A percentile compares a stretch with the other conserved stretches of the same genome.
Conservation (phyloP, 2,888 invertebrate species). For the Drosophila meridiana region DNA sequence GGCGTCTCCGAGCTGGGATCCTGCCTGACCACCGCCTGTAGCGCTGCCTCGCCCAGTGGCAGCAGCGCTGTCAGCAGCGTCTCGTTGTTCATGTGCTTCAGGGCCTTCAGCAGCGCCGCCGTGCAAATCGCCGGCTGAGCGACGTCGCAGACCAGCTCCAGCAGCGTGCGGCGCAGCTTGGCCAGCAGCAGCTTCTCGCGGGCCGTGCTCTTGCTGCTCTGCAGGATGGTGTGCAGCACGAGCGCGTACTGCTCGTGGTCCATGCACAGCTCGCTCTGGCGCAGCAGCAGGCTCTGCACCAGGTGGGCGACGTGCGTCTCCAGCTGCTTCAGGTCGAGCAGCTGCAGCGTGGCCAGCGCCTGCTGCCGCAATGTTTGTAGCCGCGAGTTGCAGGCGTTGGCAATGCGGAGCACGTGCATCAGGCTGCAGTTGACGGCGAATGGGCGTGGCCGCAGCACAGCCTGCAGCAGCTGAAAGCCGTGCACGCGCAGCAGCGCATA, state of each 20-base stretch:
- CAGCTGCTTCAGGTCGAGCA: slow-evolving; percentile 41
- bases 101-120: slow-evolving; percentile 61
- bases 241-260: slow-evolving; percentile 89
- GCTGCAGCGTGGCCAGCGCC: slow-evolving; percentile 86
- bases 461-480: slow-evolving; percentile 84
- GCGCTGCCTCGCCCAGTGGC: slow-evolving; percentile 61
- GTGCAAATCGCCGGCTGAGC: slow-evolving; percentile 59
- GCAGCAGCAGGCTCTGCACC: slow-evolving; percentile 72
- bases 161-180: slow-evolving; percentile 56
- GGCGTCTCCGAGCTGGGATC: slow-evolving; percentile 7
- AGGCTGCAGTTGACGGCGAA: slow-evolving; percentile 48
- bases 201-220: slow-evolving; percentile 30
- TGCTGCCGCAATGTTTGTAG: slow-evolving; percentile 86
- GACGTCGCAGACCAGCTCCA: slow-evolving; percentile 59
- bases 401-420: slow-evolving; percentile 73
- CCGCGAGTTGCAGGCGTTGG: slow-evolving; percentile 87
- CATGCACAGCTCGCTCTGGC: slow-evolving; percentile 87
- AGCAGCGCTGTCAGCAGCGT: slow-evolving; percentile 63
- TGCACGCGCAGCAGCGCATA: slow-evolving; percentile 86
- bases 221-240: slow-evolving; percentile 87
- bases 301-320: slow-evolving; percentile 84
- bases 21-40: slow-evolving; percentile 41
- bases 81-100: slow-evolving; percentile 78
- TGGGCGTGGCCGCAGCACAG: slow-evolving; percentile 43
- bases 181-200: slow-evolving; percentile 73